Percentiles rank a stretch among this genome's conserved stretches.
Conservation (phyloP, 2,888 invertebrate genomes). For the Onchidella celtica region DNA sequence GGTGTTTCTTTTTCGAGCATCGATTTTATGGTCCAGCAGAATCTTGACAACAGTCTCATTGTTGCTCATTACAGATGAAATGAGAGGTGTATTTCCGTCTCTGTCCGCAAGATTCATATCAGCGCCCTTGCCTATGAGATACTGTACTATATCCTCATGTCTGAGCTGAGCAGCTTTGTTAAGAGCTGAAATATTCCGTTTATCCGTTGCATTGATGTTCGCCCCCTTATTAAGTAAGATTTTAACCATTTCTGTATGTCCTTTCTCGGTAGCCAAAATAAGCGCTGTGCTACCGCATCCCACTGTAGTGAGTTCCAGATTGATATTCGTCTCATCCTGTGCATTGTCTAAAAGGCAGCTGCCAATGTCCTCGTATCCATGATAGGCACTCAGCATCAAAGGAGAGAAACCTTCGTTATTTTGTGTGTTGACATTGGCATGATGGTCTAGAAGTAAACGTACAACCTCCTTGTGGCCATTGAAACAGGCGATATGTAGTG, state of each 20-base stretch:
- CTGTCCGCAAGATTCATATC: slow-evolving; percentile 10
- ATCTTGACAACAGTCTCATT: not conserved
- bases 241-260: slow-evolving; percentile 17
- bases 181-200: slow-evolving; percentile 9
- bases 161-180: slow-evolving; percentile 22
- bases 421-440: no score
- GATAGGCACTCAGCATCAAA: slow-evolving; percentile 21
- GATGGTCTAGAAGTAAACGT: no score
- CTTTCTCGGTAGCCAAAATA: slow-evolving; percentile 29
- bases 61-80: slow-evolving; percentile 18
- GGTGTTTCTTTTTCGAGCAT: slow-evolving; percentile 1
- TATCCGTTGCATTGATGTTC: slow-evolving; percentile 4
- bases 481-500: slow-evolving; percentile 27
- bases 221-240: not conserved
- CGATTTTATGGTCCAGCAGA: slow-evolving; percentile 12
- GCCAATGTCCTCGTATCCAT: slow-evolving; percentile 22
- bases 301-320: slow-evolving; percentile 14
- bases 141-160: not conserved
- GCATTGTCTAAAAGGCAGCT: not conserved
- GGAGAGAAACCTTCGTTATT: no score
- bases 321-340: not conserved
- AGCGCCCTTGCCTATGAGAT: slow-evolving; percentile 2
- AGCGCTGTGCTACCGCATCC: slow-evolving; percentile 27
- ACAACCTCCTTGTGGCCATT: slow-evolving; percentile 23
- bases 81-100: slow-evolving; percentile 27